These are phyloP conservation scores for Zelleria hepariella DNA, from an alignment of 2,888 invertebrate species.

Conservation along the genomic window DNA sequence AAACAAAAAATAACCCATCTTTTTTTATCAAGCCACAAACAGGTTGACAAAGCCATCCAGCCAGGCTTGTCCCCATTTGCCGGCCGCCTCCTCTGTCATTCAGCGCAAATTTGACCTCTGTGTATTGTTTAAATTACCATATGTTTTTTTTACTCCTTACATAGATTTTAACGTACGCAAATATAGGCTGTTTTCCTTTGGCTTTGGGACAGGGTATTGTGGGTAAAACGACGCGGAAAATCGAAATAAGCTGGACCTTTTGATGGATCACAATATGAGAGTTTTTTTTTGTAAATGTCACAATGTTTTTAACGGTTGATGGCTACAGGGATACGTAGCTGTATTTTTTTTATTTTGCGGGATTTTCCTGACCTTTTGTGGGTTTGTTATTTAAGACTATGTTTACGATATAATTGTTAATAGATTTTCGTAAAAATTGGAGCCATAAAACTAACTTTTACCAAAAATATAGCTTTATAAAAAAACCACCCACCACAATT, in stretches of 20 bases:
- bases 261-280: not conserved
- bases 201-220: not conserved
- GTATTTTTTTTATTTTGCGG: not conserved
- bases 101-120: not conserved
- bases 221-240: not conserved
- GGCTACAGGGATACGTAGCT: not conserved
- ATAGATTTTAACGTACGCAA: not conserved
- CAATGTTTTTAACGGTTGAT: not conserved
- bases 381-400: no score
- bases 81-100: not conserved
- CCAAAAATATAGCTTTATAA: not conserved
- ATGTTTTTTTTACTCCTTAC: not conserved
- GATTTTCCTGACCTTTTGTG: no score
- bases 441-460: not conserved
- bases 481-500: not conserved
- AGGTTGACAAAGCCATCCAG: not conserved
- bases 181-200: not conserved
- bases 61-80: not conserved
- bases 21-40: not conserved
- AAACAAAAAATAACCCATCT: not conserved
- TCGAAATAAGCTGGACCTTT: not conserved
- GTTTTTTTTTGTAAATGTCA: not conserved
- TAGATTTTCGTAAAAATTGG: no score
- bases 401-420: no score
- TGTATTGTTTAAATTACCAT: not conserved